Conservation (phyloP, 2,888 invertebrate genomes). For the Leptopilina drosophilae region DNA sequence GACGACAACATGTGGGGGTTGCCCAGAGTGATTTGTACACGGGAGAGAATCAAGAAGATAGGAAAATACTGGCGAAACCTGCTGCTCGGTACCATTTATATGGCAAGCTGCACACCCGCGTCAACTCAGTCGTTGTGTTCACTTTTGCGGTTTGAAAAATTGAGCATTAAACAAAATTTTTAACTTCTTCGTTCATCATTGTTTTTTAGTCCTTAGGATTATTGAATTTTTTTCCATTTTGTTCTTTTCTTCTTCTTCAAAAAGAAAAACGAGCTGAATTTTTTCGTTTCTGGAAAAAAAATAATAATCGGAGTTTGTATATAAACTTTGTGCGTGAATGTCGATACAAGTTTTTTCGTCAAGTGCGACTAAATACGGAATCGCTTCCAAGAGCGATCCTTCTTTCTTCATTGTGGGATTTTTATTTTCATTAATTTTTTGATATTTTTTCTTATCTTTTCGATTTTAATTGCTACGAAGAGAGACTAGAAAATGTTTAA, state of each 20-base stretch:
- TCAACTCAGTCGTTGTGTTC: slow-evolving; percentile 63
- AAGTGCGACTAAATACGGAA: neutral
- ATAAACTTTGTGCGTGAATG: slow-evolving; percentile 12
- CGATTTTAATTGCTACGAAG: neutral
- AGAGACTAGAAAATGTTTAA: slow-evolving; percentile 24
- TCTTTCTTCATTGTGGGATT: neutral
- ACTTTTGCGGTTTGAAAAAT: slow-evolving; percentile 52
- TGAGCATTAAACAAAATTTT: slow-evolving; percentile 27
- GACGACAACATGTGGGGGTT: slow-evolving; percentile 55
- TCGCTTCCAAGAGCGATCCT: neutral
- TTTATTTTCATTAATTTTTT: no score
- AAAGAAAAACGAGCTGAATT: neutral
- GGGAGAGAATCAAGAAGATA: slow-evolving; percentile 52
- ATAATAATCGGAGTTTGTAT: neutral
- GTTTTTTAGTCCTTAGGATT: no score
- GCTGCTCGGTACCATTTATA: slow-evolving; percentile 66
- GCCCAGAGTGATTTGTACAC: slow-evolving; percentile 51
- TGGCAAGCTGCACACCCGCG: slow-evolving; percentile 59
- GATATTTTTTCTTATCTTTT: neutral
- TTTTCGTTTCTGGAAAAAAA: neutral
- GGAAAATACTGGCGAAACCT: slow-evolving; percentile 58
- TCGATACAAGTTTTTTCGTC: neutral
- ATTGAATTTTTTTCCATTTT: no score
- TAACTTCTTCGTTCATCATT: no score
- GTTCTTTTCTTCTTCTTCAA: no score